A percentile compares a stretch with the other conserved stretches of the same genome.
Conservation (phyloP, 2,888 invertebrate genomes). For the Marronus borbonicus region DNA sequence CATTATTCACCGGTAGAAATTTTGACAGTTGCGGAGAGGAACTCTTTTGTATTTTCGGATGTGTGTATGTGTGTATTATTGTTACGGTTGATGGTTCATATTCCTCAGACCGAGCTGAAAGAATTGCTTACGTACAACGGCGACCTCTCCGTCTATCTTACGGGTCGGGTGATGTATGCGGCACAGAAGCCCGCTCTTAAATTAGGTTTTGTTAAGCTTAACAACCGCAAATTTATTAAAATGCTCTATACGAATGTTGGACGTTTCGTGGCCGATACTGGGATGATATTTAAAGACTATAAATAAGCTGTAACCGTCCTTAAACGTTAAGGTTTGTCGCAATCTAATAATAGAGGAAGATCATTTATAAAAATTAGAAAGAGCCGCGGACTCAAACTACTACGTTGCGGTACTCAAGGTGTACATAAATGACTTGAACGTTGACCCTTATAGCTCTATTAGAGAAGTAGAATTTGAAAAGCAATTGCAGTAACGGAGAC, state of each 20-base stretch:
- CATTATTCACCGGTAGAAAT: slow-evolving; percentile 65
- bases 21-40: slow-evolving; percentile 66
- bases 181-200: slow-evolving; percentile 31
- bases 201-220: slow-evolving; percentile 48
- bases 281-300: background rate
- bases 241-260: slow-evolving; percentile 11
- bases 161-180: slow-evolving; percentile 8
- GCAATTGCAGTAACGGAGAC: too few relatives aligned
- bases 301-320: background rate
- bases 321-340: too few relatives aligned
- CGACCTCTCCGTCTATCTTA: background rate
- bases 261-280: too few relatives aligned
- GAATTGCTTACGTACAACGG: background rate
- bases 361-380: too few relatives aligned
- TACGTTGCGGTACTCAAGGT: too few relatives aligned
- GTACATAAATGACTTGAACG: too few relatives aligned
- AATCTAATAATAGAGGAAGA: too few relatives aligned
- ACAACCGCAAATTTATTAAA: slow-evolving; percentile 47
- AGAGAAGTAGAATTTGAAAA: too few relatives aligned
- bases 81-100: slow-evolving; percentile 24
- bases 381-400: too few relatives aligned
- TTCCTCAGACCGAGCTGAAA: slow-evolving; percentile 28
- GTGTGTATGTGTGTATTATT: slow-evolving; percentile 27
- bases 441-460: too few relatives aligned
- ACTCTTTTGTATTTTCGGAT: slow-evolving; percentile 58